Evolutionary conservation across 23 tunicate genomes (phyloP).

Genomic region (Diplosoma virens): DNA sequence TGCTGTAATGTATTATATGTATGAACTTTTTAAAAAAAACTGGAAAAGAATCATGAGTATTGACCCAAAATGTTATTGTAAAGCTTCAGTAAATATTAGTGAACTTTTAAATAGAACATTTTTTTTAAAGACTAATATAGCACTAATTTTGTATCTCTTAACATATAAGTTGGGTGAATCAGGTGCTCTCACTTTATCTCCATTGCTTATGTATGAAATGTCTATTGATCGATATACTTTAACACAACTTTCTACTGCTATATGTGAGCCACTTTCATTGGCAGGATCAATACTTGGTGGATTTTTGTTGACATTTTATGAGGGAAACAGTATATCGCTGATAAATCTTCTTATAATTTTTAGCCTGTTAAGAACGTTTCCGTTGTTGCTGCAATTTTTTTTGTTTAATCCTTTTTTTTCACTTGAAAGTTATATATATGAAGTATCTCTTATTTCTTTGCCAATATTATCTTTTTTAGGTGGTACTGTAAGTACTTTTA

Average conservation of each 20-base stretch:
- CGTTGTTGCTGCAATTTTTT: constrained; percentile 4
- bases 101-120: not conserved
- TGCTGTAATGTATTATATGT: not conserved
- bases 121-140: not conserved
- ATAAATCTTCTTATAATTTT: not conserved
- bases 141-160: not conserved
- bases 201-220: constrained; percentile 5
- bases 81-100: not conserved
- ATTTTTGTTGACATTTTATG: constrained; percentile 10
- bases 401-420: not conserved
- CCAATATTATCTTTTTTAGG: constrained; percentile 15
- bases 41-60: not conserved
- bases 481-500: constrained; percentile 38
- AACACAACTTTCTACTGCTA: not conserved
- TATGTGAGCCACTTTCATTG: constrained; percentile 28
- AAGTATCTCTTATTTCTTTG: not conserved
- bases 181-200: constrained; percentile 23
- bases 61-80: not conserved
- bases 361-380: constrained; percentile 1
- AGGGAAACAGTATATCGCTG: not conserved
- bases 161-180: constrained; percentile 40
- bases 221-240: constrained; percentile 4
- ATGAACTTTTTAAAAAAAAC: not conserved
- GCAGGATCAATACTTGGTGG: constrained; percentile 44
- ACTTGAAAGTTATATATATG: not conserved